These are phyloP conservation scores for Eucriotettix oculatus DNA, from an alignment of 2,888 invertebrate genomes.

Conservation along the genomic window DNA sequence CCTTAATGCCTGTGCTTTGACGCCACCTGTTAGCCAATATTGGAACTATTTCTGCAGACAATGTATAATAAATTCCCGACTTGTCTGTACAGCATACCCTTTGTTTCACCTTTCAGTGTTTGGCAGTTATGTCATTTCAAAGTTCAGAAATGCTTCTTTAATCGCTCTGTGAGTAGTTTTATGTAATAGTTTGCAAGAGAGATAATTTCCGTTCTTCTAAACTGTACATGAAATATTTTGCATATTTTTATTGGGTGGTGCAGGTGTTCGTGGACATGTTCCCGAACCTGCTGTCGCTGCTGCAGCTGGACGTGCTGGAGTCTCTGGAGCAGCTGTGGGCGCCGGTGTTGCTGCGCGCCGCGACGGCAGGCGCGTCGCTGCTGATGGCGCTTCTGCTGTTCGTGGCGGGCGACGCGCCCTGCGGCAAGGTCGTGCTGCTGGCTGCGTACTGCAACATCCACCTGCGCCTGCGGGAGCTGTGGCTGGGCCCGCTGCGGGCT, in stretches of 20 bases:
- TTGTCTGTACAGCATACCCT: no score
- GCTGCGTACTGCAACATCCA: slow-evolving; percentile 48
- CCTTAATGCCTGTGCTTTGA: no score
- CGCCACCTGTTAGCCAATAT: no score
- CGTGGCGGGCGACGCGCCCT: slow-evolving; percentile 32
- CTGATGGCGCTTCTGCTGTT: slow-evolving; percentile 34
- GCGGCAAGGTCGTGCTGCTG: slow-evolving; percentile 24
- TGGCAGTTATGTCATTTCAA: no score
- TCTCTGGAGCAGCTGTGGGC: slow-evolving; percentile 55
- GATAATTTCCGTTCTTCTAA: no score
- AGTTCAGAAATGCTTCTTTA: no score
- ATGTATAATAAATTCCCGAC: no score
- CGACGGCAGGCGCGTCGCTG: slow-evolving; percentile 38
- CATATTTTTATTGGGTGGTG: background rate
- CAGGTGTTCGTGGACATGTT: slow-evolving; percentile 42
- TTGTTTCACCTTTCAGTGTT: no score
- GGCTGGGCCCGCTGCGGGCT: slow-evolving; percentile 34
- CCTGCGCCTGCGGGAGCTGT: slow-evolving; percentile 44
- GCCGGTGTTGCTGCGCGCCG: slow-evolving; percentile 42
- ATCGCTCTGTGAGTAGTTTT: no score
- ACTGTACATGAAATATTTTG: no score
- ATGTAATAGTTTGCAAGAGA: no score
- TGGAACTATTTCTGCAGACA: no score
- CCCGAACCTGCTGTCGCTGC: slow-evolving; percentile 36
- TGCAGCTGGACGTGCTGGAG: slow-evolving; percentile 45